Conservation (phyloP, 2,888 invertebrate species). For the Meteorus colon region DNA sequence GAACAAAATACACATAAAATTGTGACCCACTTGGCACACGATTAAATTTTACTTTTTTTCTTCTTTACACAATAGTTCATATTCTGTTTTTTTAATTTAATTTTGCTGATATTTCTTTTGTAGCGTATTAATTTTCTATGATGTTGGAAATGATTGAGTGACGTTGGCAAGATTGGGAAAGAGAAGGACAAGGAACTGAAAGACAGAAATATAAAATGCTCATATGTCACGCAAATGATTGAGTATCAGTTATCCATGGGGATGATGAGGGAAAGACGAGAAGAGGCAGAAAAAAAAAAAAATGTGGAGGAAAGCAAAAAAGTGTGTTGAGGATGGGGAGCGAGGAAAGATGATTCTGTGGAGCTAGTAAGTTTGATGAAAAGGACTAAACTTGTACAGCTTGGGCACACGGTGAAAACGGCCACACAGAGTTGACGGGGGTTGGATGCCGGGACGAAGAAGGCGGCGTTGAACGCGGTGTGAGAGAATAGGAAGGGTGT, state of each 20-base stretch:
- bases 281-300: constrained; percentile 14
- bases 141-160: neutral
- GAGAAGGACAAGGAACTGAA: neutral
- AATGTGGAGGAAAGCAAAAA: neutral
- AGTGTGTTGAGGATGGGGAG: constrained; percentile 34
- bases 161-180: constrained; percentile 4
- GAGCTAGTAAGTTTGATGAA: constrained; percentile 40
- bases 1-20: neutral
- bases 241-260: neutral
- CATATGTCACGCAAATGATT: constrained; percentile 6
- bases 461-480: constrained; percentile 40
- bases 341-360: constrained; percentile 35
- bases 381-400: constrained; percentile 48
- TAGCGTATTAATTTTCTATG: neutral
- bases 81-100: neutral
- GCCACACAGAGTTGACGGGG: constrained; percentile 44
- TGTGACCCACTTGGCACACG: constrained; percentile 20
- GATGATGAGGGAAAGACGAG: neutral
- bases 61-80: neutral
- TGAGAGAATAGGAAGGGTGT: constrained; percentile 10
- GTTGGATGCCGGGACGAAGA: constrained; percentile 36
- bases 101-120: neutral
- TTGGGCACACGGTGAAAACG: constrained; percentile 47
- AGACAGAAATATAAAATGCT: constrained; percentile 2
- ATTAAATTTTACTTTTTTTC: neutral